Percentiles rank a stretch among this genome's conserved stretches.
These are phyloP conservation scores for human DNA, from an alignment of 2,113 vertebrate genomes.

Conservation along the genomic window DNA sequence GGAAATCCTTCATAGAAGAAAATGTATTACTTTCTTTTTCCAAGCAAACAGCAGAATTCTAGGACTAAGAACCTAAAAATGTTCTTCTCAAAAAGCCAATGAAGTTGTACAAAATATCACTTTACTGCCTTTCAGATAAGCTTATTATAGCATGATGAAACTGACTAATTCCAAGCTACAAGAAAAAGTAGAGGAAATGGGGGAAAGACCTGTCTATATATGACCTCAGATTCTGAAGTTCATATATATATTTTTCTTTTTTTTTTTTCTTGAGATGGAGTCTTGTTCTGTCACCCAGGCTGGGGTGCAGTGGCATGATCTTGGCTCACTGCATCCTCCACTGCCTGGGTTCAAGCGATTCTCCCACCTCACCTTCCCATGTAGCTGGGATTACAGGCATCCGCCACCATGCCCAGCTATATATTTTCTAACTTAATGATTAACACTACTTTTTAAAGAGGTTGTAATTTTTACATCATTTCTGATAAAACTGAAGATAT, in stretches of 20 bases:
- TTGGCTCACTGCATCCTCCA: too few species aligned
- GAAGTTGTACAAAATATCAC: slow-evolving; percentile 23
- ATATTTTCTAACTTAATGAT: slow-evolving; percentile 29
- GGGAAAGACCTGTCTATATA: neutral
- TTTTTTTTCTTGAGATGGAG: too few species aligned
- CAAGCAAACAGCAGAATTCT: slow-evolving; percentile 46
- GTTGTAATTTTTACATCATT: slow-evolving; percentile 19
- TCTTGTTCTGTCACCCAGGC: too few species aligned
- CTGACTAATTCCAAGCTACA: neutral
- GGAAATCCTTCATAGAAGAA: slow-evolving; percentile 91
- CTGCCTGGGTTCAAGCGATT: too few species aligned
- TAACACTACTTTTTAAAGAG: neutral
- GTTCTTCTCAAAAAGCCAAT: neutral
- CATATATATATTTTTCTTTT: neutral
- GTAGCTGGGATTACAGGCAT: too few species aligned
- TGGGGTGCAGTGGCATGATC: too few species aligned
- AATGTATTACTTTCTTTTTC: slow-evolving; percentile 51
- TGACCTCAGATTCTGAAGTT: neutral
- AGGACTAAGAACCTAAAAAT: slow-evolving; percentile 28
- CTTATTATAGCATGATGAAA: neutral
- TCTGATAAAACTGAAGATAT: neutral
- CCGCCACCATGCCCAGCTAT: too few species aligned
- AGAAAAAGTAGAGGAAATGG: neutral
- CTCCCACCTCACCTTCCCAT: too few species aligned
- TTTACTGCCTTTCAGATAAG: neutral